A percentile compares a stretch with the other conserved stretches of the same genome.
phyloP scores from a whole-genome alignment of 2,797 vertebrate species.

The Phaenicophaeus curvirostris region DNA sequence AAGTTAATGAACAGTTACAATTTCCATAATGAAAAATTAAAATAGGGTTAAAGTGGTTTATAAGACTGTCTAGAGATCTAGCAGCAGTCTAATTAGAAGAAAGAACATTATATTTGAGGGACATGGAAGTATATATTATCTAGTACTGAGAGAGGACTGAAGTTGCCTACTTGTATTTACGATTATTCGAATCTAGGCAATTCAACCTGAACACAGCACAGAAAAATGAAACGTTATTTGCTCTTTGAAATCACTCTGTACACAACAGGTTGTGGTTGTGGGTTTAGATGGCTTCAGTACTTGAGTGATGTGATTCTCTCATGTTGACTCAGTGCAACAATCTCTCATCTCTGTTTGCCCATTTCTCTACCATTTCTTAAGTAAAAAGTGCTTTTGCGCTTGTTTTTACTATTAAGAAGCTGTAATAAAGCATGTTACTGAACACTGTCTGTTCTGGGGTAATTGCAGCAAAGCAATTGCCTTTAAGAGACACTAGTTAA shows the following conservation, averaged over 20 bases:
- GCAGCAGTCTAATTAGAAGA: conserved; percentile 73
- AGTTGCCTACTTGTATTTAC: conserved; percentile 36
- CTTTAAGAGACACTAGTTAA: rapidly evolving
- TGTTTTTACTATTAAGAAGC: not conserved
- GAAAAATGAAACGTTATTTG: conserved; percentile 45
- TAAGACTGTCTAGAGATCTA: conserved; percentile 72
- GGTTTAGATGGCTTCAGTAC: conserved; percentile 27
- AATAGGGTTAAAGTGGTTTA: conserved; percentile 77
- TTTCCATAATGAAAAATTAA: conserved; percentile 80
- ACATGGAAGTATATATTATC: conserved; percentile 62
- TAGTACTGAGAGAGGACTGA: conserved; percentile 37
- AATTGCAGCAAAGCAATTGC: rapidly evolving
- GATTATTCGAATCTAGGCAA: not conserved
- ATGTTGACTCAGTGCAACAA: conserved; percentile 25
- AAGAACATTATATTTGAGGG: conserved; percentile 66
- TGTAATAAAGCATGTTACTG: not conserved
- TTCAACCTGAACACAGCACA: conserved; percentile 31
- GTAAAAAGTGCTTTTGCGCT: not conserved
- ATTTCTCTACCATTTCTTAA: not conserved
- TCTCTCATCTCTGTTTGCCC: not conserved
- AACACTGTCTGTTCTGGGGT: not conserved
- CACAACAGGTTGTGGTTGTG: conserved; percentile 44
- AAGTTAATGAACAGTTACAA: conserved; percentile 80
- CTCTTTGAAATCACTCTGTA: conserved; percentile 47
- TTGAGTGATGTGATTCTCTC: not conserved